phyloP scores from a whole-genome alignment of 1,140 invertebrate genomes.

The Achroia grisella region DNA sequence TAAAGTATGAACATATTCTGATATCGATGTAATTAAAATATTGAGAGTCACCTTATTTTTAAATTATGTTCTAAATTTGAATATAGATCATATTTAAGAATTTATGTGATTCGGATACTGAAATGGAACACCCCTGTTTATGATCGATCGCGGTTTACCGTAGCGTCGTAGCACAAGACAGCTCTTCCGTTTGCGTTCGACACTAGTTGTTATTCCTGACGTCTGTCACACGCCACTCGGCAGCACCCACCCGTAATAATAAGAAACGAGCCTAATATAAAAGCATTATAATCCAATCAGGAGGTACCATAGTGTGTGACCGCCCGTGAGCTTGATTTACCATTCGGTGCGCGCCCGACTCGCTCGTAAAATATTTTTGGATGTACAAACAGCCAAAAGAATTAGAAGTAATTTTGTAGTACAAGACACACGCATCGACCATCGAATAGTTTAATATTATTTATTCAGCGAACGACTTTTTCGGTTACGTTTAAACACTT shows the following conservation, averaged over 20 bases:
- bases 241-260: slow-evolving; percentile 50
- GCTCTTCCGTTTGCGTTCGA: too few relatives aligned
- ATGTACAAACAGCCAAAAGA: slow-evolving; percentile 34
- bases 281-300: slow-evolving; percentile 67
- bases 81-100: too few relatives aligned
- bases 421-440: slow-evolving; percentile 26
- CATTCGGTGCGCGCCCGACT: slow-evolving; percentile 39
- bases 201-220: too few relatives aligned
- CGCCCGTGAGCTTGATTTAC: slow-evolving; percentile 51
- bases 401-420: slow-evolving; percentile 34
- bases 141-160: too few relatives aligned
- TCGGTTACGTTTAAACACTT: slow-evolving; percentile 16
- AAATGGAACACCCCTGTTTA: too few relatives aligned
- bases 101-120: too few relatives aligned
- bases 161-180: too few relatives aligned
- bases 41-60: too few relatives aligned
- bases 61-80: too few relatives aligned
- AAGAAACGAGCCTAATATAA: slow-evolving; percentile 59
- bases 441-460: too few relatives aligned
- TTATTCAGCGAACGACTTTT: neutral
- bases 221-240: slow-evolving; percentile 17
- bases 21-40: too few relatives aligned
- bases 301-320: slow-evolving; percentile 44
- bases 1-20: too few relatives aligned
- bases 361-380: slow-evolving; percentile 58